A percentile compares a stretch with the other conserved stretches of the same genome.
Conservation (phyloP, 2,888 invertebrate genomes). For the Agriopis marginaria region DNA sequence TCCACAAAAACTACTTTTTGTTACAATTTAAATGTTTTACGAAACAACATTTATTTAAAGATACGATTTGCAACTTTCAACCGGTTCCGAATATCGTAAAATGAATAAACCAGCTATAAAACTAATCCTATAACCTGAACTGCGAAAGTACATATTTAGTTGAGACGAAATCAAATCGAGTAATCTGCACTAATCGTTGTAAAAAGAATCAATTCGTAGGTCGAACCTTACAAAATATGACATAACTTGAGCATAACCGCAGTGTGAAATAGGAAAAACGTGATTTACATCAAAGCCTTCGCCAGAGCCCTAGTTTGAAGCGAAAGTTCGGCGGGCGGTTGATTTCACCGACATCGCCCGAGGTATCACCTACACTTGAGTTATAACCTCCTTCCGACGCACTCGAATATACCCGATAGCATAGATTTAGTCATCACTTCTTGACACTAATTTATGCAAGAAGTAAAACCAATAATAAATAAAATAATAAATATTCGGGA, state of each 20-base stretch:
- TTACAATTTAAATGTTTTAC: slow-evolving; percentile 13
- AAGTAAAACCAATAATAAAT: no score
- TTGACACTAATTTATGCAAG: slow-evolving; percentile 24
- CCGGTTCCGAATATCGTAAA: slow-evolving; percentile 15
- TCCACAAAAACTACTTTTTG: neutral
- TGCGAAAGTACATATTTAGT: no score
- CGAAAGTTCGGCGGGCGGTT: slow-evolving; percentile 53
- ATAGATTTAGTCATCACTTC: slow-evolving; percentile 17
- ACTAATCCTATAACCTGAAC: slow-evolving; percentile 7
- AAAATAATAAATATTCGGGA: no score
- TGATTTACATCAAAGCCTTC: slow-evolving; percentile 55
- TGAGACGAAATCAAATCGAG: neutral
- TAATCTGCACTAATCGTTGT: slow-evolving; percentile 6
- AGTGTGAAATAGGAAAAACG: slow-evolving; percentile 48
- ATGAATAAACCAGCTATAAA: slow-evolving; percentile 15
- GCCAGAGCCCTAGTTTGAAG: slow-evolving; percentile 43
- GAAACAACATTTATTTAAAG: slow-evolving; percentile 2
- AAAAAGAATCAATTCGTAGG: slow-evolving; percentile 18
- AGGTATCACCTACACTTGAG: slow-evolving; percentile 28
- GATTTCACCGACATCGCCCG: slow-evolving; percentile 53
- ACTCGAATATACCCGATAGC: slow-evolving; percentile 17
- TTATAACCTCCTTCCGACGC: slow-evolving; percentile 42
- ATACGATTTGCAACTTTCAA: slow-evolving; percentile 17
- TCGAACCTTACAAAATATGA: slow-evolving; percentile 50
- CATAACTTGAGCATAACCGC: slow-evolving; percentile 49